Base-by-base conservation (phyloP, 2,797 vertebrate species). In the Lophotriccus pileatus region DNA sequence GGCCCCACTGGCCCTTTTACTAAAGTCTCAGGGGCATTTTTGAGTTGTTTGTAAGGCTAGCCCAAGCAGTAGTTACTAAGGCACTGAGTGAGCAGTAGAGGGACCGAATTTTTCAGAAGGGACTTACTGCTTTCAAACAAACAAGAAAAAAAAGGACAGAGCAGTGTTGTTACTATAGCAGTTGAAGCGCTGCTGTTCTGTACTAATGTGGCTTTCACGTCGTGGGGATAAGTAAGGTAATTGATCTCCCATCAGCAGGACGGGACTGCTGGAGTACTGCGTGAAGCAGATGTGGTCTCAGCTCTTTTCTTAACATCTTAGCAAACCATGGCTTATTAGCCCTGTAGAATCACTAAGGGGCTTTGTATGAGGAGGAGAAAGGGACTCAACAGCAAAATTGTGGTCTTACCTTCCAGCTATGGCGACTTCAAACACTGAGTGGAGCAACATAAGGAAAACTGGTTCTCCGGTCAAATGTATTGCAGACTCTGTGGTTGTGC, bases 181-280 rank as follows among this genome's bases (percentile, higher is more conserved):
- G 12, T 47, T 67, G 22, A 58, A 86, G 36, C 64, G 49, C 24
- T 90, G 47, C 53, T 79, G 55, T 69, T 88, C 16, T 8, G 10
- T 50, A 2, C 1, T 3, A 58, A 44, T 0, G 39, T 49, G 25
- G 41, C 34, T 37, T 43, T 70, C 14, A 2, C 10, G 5, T 41
- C 0, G 0, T 22, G 28, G 50, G 3, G 7, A 7, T 27, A 67
- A 53, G 32, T 39, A 43, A 37, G 21, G 39, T 30, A 55, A n/a
- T 63, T 82, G 9, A 8, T 53, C 46, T 89, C 41, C 52, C 6
- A 1, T 53, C 62, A 75, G 46, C 37, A 41, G 60, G 34, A 50
- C 53, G 39, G 23, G 75, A 39, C 30, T 49, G 58, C 16, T n/a
- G 21, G 25, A 23, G 41, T 23, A 2, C 44, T 36, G 1, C 30